Evolutionary conservation across 2,888 invertebrate genomes (phyloP), one percentile per base, ranked within the genome.

Genomic region (Horisme vitalbata): DNA sequence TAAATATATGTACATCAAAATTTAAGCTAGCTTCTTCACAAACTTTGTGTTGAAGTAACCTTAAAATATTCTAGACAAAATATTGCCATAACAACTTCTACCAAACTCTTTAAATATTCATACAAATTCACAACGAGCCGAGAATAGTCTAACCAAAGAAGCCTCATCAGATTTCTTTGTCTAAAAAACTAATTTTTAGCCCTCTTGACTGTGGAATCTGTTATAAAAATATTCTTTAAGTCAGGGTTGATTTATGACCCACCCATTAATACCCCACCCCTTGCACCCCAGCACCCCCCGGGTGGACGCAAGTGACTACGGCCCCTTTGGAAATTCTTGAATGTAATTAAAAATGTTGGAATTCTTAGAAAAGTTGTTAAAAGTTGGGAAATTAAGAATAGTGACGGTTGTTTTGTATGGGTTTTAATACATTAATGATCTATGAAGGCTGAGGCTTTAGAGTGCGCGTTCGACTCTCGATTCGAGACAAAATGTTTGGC

Each of bases 301-400:
- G 11, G 35, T 15, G 43, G 34, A 33, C 18, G 50, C 52, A 45
- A 51, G 56, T 45, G 48, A 57, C 44, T 54, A 57, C 59, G 41
- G 55, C 56, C 61, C 61, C 54, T 63, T 56, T 47, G 12, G 50
- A 63, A n/a, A 73, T 71, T 66, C 65, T 62, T 64, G 34, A 35
- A 44, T 54, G 63, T 72, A 75, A 74, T 75, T 75, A 75, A 75
- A 75, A 71, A 27, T 31, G 37, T 31, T 33, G 28, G 57, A 49
- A 43, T 37, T 49, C 12, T 21, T 31, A 34, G 28, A 47, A 15
- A 13, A 50, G 63, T 23, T 37, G 24, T 33, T 8, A 7, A 24
- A 23, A 26, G 35, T 46, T 34, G 10, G 12, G 13, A 24, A 20
- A 13, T 30, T 18, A 18, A 4, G 18, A 18, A 6, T 18, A 5